Conservation (phyloP, 2,797 vertebrate genomes). For the Diceros bicornis region DNA sequence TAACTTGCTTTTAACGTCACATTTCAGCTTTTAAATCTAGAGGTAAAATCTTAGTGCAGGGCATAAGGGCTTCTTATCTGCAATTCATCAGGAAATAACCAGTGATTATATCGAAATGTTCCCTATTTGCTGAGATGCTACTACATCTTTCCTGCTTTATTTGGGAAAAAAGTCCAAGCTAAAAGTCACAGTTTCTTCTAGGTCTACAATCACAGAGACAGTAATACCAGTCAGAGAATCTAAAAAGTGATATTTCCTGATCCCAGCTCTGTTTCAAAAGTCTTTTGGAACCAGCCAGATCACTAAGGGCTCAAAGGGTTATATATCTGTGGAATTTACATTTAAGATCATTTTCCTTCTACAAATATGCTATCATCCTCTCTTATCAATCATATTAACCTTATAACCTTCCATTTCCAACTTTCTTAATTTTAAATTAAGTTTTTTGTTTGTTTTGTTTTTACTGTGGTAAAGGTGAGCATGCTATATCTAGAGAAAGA, state of each 20-base stretch:
- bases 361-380: neutral
- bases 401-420: slow-evolving; percentile 12
- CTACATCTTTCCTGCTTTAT: neutral
- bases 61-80: neutral
- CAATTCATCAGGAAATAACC: neutral
- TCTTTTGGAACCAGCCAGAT: neutral
- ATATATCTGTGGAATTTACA: neutral
- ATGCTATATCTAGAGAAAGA: slow-evolving; percentile 9
- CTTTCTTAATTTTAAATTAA: neutral
- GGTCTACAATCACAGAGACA: neutral
- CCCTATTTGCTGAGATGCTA: neutral
- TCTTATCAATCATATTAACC: neutral
- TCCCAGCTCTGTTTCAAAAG: neutral
- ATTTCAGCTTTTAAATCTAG: neutral
- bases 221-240: neutral
- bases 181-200: neutral
- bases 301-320: neutral
- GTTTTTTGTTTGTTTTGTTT: neutral
- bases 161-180: neutral
- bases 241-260: neutral
- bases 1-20: slow-evolving; percentile 21
- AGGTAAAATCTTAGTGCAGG: neutral
- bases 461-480: neutral
- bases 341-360: slow-evolving; percentile 11
- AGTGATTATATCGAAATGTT: neutral